Percentiles rank a stretch among this genome's conserved stretches.
Evolutionary conservation across 1,140 invertebrate species (phyloP).

Genomic region (Pogonomyrmex barbatus): DNA sequence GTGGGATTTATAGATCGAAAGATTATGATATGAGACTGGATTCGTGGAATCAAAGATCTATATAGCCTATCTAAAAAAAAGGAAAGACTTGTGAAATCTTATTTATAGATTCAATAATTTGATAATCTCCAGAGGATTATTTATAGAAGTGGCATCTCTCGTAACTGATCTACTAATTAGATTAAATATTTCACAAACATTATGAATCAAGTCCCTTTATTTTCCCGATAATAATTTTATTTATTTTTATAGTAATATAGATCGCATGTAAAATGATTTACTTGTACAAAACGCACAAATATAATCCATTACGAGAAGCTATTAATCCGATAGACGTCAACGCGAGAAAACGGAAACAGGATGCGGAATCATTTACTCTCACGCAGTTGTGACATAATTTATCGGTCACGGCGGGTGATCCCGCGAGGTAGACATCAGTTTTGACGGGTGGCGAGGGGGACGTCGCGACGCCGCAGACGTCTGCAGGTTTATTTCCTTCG

Average conservation of each 20-base stretch:
- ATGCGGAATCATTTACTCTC: constrained; percentile 47
- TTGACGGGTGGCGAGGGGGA: constrained; percentile 20
- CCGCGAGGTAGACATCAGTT: constrained; percentile 40
- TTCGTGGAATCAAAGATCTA: constrained; percentile 36
- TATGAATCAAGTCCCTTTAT: no score
- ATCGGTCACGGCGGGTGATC: constrained; percentile 41
- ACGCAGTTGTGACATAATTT: constrained; percentile 37
- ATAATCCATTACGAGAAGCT: not conserved
- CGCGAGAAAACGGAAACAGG: not conserved
- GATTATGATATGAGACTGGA: constrained; percentile 33
- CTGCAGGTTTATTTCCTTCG: constrained; percentile 41
- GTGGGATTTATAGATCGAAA: constrained; percentile 45
- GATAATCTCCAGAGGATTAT: not conserved
- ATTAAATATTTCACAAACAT: no score
- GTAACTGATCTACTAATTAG: no score
- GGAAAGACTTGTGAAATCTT: not conserved
- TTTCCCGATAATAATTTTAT: not conserved
- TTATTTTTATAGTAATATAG: not conserved
- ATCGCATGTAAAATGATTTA: not conserved
- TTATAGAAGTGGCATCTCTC: not conserved
- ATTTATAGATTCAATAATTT: constrained; percentile 8
- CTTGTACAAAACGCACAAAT: not conserved
- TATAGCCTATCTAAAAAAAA: not conserved
- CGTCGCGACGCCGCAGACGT: constrained; percentile 52
- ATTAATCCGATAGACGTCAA: constrained; percentile 22